These are phyloP conservation scores for Pelodytes ibericus DNA, from an alignment of 2,797 vertebrate genomes.

Conservation along the genomic window DNA sequence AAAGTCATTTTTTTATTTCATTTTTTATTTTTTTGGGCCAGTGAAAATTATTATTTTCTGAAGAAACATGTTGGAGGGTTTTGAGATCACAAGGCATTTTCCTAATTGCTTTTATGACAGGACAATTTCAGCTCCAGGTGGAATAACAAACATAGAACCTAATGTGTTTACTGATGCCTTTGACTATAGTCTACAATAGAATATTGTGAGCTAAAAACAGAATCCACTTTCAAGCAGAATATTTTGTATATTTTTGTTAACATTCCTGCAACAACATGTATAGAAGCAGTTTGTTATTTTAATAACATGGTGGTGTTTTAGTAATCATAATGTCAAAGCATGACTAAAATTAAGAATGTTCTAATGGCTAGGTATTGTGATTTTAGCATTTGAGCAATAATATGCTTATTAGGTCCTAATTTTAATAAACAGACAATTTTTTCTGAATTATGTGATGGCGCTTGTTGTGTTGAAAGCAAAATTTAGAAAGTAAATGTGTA, in stretches of 20 bases:
- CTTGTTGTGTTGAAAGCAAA: slow-evolving; percentile 13
- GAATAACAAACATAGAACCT: slow-evolving; percentile 24
- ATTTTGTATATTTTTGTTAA: slow-evolving; percentile 7
- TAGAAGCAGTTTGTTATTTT: slow-evolving; percentile 16
- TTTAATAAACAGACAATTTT: slow-evolving; percentile 28
- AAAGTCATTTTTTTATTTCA: not conserved
- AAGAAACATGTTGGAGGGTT: not conserved
- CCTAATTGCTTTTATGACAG: not conserved
- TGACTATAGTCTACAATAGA: not conserved
- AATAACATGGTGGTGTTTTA: slow-evolving; percentile 35
- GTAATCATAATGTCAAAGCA: slow-evolving; percentile 36
- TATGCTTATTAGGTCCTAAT: slow-evolving; percentile 39
- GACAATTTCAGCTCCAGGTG: slow-evolving; percentile 19
- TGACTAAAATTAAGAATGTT: slow-evolving; percentile 32
- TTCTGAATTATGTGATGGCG: slow-evolving; percentile 24
- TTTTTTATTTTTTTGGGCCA: not conserved
- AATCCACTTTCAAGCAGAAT: not conserved
- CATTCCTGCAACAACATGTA: not conserved
- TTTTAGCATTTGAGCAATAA: slow-evolving; percentile 39
- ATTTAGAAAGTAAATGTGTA: no score
- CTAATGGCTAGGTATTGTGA: slow-evolving; percentile 12
- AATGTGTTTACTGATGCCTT: slow-evolving; percentile 34
- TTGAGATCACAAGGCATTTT: slow-evolving; percentile 1
- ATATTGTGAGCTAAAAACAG: not conserved
- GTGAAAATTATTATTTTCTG: not conserved